Evolutionary conservation across 2,888 invertebrate genomes (phyloP).

Genomic region (Carabus problematicus): DNA sequence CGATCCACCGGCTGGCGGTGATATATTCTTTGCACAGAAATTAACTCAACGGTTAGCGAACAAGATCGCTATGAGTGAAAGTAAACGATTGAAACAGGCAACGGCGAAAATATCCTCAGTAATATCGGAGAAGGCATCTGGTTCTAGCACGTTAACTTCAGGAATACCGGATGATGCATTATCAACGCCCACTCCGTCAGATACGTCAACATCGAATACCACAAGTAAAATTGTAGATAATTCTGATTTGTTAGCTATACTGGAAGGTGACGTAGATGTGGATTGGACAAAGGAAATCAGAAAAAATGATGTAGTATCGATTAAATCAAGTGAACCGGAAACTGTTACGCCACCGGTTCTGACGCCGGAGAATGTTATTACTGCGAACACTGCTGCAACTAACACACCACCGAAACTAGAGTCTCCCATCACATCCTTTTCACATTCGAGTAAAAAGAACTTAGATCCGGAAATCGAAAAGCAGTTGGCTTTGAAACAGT

Average conservation of each 20-base stretch:
- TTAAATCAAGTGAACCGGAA: constrained; percentile 1
- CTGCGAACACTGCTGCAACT: constrained; percentile 22
- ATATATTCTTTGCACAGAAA: constrained; percentile 63
- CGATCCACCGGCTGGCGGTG: constrained; percentile 57
- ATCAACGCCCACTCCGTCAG: background rate
- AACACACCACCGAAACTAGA: constrained; percentile 44
- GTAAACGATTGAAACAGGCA: constrained; percentile 19
- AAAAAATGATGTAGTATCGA: constrained; percentile 35
- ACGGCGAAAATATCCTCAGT: too few species aligned
- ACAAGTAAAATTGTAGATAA: constrained; percentile 55
- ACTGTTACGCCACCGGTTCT: background rate
- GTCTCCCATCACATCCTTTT: constrained; percentile 34
- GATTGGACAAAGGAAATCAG: constrained; percentile 57
- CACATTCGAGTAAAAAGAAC: constrained; percentile 39
- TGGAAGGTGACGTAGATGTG: constrained; percentile 64
- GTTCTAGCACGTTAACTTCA: background rate
- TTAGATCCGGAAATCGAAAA: constrained; percentile 57
- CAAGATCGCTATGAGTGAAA: constrained; percentile 52
- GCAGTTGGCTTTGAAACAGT: constrained; percentile 54
- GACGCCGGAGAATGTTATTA: background rate
- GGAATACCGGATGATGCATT: constrained; percentile 21
- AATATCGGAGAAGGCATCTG: background rate
- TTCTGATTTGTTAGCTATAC: constrained; percentile 64
- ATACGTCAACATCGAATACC: background rate
- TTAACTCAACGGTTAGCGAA: constrained; percentile 62